Base-by-base conservation (phyloP, 2,113 vertebrate species). In the Mungos mungo region DNA sequence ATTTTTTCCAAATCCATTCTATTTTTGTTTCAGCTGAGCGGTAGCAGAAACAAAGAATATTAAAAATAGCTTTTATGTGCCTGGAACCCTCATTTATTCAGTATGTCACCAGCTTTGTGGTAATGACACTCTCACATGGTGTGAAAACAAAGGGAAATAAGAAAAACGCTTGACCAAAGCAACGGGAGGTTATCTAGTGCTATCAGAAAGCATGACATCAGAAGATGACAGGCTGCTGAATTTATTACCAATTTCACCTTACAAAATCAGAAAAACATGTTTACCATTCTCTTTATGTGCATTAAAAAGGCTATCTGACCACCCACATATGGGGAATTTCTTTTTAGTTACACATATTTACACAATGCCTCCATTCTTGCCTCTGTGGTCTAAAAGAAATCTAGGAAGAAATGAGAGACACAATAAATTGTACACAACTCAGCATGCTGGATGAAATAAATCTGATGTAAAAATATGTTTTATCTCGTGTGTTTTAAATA, bases 141-240 rank as follows among this genome's bases (percentile, higher is more conserved):
- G 52, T 74, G 60, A 23, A 94, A 85, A 33, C 57, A 95, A 96
- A 96, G 31, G 54, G 41, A 54, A 60, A 85, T 93, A 97, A 80
- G 50, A 95, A 91, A 97, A 96, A 94, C 29, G 16, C 72, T 71
- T n/a, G 14, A 80, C 45, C 5, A 66, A 94, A 93, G 77, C 27
- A 52, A 8, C 97, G 95, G 65, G 82, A 96, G 57, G 68, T 60
- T 94, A 97, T 97, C 98, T 98, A 93, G 98, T 97, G 97, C 85
- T 92, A 96, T 92, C 95, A 98, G 96, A 77, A 96, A 96, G 96
- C 96, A 98, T 41, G 41, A 41, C 41, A 41, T 41, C 7, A 4
- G 93, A 96, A 88, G 74, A 93, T 80, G 77, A 41, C 88, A 94
- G 90, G 54, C 21, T 88, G 89, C 88, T 90, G 93, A 65, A 74